Percentiles rank a stretch among this genome's conserved stretches.
Conservation (phyloP, 2,113 vertebrate genomes). For the Barnardius zonarius region DNA sequence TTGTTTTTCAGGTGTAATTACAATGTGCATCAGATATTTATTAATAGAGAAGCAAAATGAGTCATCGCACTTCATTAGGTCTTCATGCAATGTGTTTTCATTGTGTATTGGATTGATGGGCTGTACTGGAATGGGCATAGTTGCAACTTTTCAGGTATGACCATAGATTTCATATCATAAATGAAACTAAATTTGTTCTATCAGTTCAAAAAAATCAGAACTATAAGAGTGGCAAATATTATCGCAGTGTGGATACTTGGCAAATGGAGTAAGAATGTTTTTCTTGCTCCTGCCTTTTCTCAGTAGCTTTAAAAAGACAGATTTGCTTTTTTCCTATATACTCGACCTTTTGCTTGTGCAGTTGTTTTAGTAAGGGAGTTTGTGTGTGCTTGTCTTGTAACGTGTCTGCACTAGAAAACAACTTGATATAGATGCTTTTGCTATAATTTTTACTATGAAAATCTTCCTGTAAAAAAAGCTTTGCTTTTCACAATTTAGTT, state of each 20-base stretch:
- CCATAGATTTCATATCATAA: background rate
- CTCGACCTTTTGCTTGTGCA: background rate
- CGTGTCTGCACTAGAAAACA: background rate
- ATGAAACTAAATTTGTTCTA: background rate
- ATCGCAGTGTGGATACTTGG: background rate
- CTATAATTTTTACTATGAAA: background rate
- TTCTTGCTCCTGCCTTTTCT: background rate
- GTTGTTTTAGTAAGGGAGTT: background rate
- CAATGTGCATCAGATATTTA: constrained; percentile 88
- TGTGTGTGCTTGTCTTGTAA: background rate
- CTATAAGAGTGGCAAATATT: background rate
- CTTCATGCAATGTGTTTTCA: constrained; percentile 73
- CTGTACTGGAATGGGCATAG: constrained; percentile 88
- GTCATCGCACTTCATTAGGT: background rate
- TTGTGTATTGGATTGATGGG: constrained; percentile 78
- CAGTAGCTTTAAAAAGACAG: background rate
- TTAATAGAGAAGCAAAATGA: constrained; percentile 82
- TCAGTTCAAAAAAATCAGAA: background rate
- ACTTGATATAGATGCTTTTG: background rate
- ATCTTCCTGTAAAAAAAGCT: background rate
- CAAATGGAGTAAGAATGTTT: background rate
- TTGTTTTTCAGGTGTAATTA: constrained; percentile 77
- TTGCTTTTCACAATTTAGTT: background rate
- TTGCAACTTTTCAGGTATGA: constrained; percentile 93
- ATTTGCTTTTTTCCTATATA: background rate